Base-by-base conservation (phyloP, 1,140 invertebrate species). In the Drosophila insularis region DNA sequence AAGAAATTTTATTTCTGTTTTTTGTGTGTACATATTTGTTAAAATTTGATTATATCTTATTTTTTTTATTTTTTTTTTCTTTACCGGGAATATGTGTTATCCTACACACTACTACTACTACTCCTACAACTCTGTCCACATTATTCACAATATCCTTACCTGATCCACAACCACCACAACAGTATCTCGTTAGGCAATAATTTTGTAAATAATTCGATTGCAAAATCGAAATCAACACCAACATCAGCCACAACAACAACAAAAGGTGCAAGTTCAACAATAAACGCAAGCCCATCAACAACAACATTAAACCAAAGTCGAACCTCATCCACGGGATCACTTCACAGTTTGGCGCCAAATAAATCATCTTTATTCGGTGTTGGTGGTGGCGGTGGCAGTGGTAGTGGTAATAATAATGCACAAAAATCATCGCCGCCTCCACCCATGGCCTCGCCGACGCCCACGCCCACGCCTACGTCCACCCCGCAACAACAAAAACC, bases 161-260 rank as follows among this genome's bases (percentile, higher is more conserved):
- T 35, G 31, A 59, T 55, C 32, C 27, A 64, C 59, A 58, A 63
- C 54, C 78, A 27, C 19, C 27, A 64, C 54, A 76, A 90, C 85
- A 91, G 90, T 81, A 89, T 86, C 74, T 82, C 86, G 65, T 90
- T 91, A 91, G 90, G 90, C 69, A 89, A 84, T 86, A 91, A 78
- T 84, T 91, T 90, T 91, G 90, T 91, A 91, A 85, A 91, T 91
- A 91, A 80, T 90, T 87, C 81, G 68, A 85, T 68, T 50, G 43
- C 43, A 21, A 50, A 50, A 11, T 50, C 43, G 43, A 50, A 50
- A 50, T 21, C 43, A 74, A 80, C 76, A 62, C 85, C 77, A 72
- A 78, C 82, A 61, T 13, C 35, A 37, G 35, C 35, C 10, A 68
- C 82, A 72, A 74, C 68, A 50, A 59, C 71, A 43, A 55, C 68